These are phyloP conservation scores for Zoanthus sociatus DNA, from an alignment of 92 coral and sea anemone species.

Conservation along the genomic window DNA sequence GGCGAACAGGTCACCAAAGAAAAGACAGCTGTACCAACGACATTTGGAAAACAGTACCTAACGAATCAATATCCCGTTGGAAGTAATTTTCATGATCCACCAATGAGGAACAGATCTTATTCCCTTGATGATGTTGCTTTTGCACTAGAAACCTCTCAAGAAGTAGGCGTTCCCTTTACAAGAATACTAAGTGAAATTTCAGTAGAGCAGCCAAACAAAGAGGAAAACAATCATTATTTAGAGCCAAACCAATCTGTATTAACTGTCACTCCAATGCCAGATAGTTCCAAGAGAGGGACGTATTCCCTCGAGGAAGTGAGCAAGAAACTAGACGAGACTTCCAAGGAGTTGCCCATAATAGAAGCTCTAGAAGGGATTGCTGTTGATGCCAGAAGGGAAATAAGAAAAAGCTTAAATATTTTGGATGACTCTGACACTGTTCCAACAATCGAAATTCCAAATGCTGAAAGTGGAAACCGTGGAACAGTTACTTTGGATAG, in stretches of 20 bases:
- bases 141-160: slow-evolving; percentile 78
- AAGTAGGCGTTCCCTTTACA: slow-evolving; percentile 71
- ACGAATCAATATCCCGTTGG: neutral
- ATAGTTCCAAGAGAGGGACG: slow-evolving; percentile 63
- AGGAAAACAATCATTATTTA: neutral
- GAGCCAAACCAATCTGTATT: neutral
- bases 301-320: slow-evolving; percentile 74
- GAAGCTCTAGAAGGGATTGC: slow-evolving; percentile 35
- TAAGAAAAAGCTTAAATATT: slow-evolving; percentile 31
- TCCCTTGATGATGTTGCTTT: slow-evolving; percentile 88
- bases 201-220: slow-evolving; percentile 28
- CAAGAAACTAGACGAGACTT: slow-evolving; percentile 52
- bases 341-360: slow-evolving; percentile 32
- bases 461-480: slow-evolving; percentile 48
- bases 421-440: slow-evolving; percentile 18
- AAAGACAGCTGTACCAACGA: neutral
- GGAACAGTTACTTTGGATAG: slow-evolving; percentile 80
- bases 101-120: slow-evolving; percentile 66
- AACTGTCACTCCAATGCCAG: neutral
- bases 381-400: slow-evolving; percentile 54
- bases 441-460: neutral
- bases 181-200: slow-evolving; percentile 65
- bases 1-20: neutral
- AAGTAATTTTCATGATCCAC: neutral
- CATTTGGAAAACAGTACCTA: neutral